Conservation (phyloP, 1,140 invertebrate genomes). For the Metopolophium dirhodum region DNA sequence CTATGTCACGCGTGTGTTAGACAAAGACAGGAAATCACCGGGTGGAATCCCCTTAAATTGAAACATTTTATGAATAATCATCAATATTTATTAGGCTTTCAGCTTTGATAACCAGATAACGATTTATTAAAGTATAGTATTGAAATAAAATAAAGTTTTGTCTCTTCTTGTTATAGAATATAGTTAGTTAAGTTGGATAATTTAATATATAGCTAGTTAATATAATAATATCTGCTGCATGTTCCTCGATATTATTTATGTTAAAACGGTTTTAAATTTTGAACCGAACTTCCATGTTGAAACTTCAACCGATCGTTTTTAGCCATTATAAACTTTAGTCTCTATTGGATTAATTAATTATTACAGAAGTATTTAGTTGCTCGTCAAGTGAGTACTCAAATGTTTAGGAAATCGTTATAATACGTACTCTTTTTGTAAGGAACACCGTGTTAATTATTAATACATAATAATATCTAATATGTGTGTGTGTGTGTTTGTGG, state of each 20-base stretch:
- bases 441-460: not conserved
- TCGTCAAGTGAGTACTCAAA: not conserved
- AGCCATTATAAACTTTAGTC: not conserved
- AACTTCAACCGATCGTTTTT: constrained; percentile 10
- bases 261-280: not conserved
- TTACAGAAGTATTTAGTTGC: not conserved
- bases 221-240: not conserved
- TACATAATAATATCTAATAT: not conserved
- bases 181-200: not conserved
- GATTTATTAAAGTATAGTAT: not conserved
- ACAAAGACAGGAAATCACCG: no score
- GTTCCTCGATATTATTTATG: not conserved
- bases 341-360: not conserved
- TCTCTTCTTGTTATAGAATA: not conserved
- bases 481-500: not conserved
- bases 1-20: no score
- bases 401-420: not conserved
- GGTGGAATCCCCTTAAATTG: not conserved
- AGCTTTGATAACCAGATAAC: not conserved
- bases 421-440: not conserved
- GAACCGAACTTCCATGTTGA: not conserved
- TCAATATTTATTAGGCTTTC: not conserved
- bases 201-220: not conserved
- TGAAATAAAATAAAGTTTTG: not conserved
- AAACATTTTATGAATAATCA: not conserved